Conservation (phyloP, 1,140 invertebrate species). For the Anoplophora glabripennis region DNA sequence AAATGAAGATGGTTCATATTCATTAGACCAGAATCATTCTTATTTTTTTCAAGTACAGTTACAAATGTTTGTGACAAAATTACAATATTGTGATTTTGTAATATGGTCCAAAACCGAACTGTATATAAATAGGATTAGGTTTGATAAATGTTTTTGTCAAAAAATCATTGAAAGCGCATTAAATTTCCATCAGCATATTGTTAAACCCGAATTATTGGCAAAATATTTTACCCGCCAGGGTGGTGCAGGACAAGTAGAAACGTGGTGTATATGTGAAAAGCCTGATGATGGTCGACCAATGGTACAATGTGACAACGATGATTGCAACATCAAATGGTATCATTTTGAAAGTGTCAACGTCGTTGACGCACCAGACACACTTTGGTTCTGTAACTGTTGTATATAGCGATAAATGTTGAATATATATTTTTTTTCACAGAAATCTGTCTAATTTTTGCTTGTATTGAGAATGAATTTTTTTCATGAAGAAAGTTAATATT, state of each 20-base stretch:
- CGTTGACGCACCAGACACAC: not conserved
- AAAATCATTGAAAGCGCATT: not conserved
- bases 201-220: not conserved
- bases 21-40: not conserved
- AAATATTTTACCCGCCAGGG: not conserved
- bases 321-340: slow-evolving; percentile 6
- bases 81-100: slow-evolving; percentile 12
- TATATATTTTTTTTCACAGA: no score
- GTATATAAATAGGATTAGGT: slow-evolving; percentile 1
- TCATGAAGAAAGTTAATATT: no score
- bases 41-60: slow-evolving; percentile 12
- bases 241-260: not conserved
- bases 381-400: slow-evolving; percentile 8
- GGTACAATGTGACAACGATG: slow-evolving; percentile 16
- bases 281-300: not conserved
- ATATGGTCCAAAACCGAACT: slow-evolving; percentile 5
- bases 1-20: no score
- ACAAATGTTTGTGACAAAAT: slow-evolving; percentile 9
- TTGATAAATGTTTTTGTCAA: not conserved
- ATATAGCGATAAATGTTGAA: not conserved
- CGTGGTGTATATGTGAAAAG: not conserved
- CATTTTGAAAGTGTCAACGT: slow-evolving; percentile 7
- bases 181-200: not conserved
- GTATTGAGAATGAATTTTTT: no score
- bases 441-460: no score